These are phyloP conservation scores for Typhlichthys eigenmanni DNA, from an alignment of 2,797 vertebrate species.

Conservation along the genomic window DNA sequence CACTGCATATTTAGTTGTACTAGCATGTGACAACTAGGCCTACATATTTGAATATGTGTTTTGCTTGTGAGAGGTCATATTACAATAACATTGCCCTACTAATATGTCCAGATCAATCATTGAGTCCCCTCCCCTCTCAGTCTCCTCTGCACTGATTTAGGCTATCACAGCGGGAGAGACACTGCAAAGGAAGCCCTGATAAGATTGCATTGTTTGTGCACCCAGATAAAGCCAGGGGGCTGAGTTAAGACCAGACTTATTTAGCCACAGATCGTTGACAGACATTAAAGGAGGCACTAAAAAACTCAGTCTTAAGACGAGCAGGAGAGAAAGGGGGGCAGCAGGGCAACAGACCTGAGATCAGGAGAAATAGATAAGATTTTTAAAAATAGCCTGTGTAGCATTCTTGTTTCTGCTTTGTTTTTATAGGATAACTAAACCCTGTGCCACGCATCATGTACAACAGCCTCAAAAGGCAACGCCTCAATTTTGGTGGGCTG, in stretches of 20 bases:
- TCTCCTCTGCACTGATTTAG: constrained; percentile 45
- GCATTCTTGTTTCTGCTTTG: constrained; percentile 8
- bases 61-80: not conserved
- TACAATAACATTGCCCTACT: not conserved
- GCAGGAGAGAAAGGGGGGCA: constrained; percentile 35
- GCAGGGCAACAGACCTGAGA: constrained; percentile 23
- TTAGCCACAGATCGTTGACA: constrained; percentile 55
- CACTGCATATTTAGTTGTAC: too few relatives aligned
- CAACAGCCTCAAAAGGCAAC: too few relatives aligned
- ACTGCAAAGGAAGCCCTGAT: constrained; percentile 70
- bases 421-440: constrained; percentile 12
- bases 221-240: constrained; percentile 58
- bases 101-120: constrained; percentile 25
- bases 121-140: constrained; percentile 28
- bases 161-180: constrained; percentile 53
- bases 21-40: too few relatives aligned
- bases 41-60: too few relatives aligned
- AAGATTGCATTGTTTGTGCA: constrained; percentile 71
- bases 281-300: constrained; percentile 63
- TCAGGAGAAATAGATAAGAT: constrained; percentile 47
- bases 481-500: too few relatives aligned
- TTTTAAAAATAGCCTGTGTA: constrained; percentile 2
- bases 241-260: constrained; percentile 48
- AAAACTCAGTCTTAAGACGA: constrained; percentile 33
- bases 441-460: too few relatives aligned